A percentile compares a stretch with the other conserved stretches of the same genome.
Evolutionary conservation across 2,113 vertebrate species (phyloP).

Genomic region (Pachyramphus minor): DNA sequence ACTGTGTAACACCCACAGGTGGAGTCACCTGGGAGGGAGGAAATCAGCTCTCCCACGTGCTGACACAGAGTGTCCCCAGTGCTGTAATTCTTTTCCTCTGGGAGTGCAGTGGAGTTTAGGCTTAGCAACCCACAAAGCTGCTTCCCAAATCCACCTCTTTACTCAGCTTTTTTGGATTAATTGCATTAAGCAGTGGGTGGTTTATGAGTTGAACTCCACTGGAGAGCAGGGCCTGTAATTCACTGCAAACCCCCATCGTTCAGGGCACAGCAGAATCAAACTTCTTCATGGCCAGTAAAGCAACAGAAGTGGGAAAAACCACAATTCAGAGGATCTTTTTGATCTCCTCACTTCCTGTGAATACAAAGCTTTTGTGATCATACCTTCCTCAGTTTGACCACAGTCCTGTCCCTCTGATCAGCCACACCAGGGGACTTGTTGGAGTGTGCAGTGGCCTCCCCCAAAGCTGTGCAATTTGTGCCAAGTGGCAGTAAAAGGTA

Average conservation of each 20-base stretch:
- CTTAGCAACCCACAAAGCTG: background rate
- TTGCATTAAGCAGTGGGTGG: background rate
- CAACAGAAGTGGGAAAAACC: background rate
- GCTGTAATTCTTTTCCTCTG: background rate
- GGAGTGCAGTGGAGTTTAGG: background rate
- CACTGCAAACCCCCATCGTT: background rate
- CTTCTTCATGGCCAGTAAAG: background rate
- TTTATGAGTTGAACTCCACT: background rate
- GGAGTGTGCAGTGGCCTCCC: background rate
- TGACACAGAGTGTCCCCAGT: background rate
- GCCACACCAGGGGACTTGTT: background rate
- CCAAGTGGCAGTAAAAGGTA: background rate
- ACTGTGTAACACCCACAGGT: background rate
- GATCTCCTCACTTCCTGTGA: background rate
- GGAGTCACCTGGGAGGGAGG: background rate
- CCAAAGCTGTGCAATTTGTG: background rate
- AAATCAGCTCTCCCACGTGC: background rate
- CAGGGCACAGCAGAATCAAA: background rate
- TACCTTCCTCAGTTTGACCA: background rate
- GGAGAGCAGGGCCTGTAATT: background rate
- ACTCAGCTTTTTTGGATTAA: background rate
- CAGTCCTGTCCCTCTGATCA: background rate
- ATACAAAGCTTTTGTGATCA: background rate
- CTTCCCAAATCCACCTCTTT: background rate
- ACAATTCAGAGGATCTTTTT: background rate